Evolutionary conservation across 2,888 invertebrate genomes (phyloP), one percentile per base, ranked within the genome.

Genomic region (Trachelus troglodyta): DNA sequence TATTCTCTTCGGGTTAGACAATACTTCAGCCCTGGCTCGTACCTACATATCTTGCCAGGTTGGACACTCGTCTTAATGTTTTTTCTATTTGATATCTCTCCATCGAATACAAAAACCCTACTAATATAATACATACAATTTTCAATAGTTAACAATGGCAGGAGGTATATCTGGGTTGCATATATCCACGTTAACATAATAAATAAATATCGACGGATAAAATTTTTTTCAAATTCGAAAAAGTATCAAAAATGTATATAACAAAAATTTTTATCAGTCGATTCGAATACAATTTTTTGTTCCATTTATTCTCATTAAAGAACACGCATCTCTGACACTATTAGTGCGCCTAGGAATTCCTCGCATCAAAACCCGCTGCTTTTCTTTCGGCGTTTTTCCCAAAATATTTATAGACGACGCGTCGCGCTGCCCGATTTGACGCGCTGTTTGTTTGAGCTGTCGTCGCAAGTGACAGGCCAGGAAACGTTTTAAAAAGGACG

Each of bases 371-470:
- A 56, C 56, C 15, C 56, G 56, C 56, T 56, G 56, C 4, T 71
- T 71, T 69, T 30, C 15, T 12, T 71, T 33, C 31, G 31, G 31
- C 56, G 23, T 56, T 56, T 56, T 56, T 56, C 56, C 56, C 56
- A 2, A 56, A 56, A 71, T 71, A 71, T 71, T 71, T 71, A 71
- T 71, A 71, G 71, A 71, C 71, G 71, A 23, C 71, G 34, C 71
- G 71, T 34, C 33, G 56, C 56, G 23, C 15, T 74, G 75, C 80
- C 81, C 75, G 80, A 76, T 78, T 79, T 83, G 89, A 89, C 86
- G 83, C 81, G 76, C 73, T 84, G 90, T 90, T 90, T 90, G 85
- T 90, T 90, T 90, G 87, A 86, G 79, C 87, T 88, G 90, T 89
- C 89, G 81, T 77, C 82, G 79, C 77, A 75, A 81, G 77, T 81